phyloP scores from a whole-genome alignment of 2,797 vertebrate genomes.

The Lycodopsis pacificus region DNA sequence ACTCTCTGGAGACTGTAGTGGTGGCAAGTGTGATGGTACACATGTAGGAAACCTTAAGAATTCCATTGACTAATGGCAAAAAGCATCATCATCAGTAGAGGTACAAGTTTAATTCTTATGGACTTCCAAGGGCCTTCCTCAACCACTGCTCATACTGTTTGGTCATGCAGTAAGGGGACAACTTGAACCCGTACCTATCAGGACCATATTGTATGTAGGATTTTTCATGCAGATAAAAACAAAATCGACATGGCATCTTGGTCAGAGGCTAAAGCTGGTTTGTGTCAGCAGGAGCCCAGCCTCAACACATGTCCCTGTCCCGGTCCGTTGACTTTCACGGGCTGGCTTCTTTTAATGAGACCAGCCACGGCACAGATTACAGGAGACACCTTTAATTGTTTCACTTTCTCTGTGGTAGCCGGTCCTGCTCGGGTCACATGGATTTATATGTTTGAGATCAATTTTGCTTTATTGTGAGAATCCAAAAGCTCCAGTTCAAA shows the following conservation, averaged over 20 bases:
- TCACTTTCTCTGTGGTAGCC: constrained; percentile 18
- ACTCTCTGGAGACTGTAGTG: not conserved
- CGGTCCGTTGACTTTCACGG: not conserved
- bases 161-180: not conserved
- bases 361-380: constrained; percentile 40
- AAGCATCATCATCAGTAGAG: not conserved
- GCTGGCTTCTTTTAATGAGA: constrained; percentile 25
- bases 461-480: not conserved
- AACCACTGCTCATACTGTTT: not conserved
- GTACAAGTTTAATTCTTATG: not conserved
- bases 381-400: constrained; percentile 49
- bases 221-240: not conserved
- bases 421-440: constrained; percentile 16
- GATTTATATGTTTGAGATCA: constrained; percentile 12
- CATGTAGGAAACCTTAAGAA: not conserved
- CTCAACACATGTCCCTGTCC: not conserved
- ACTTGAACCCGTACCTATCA: not conserved
- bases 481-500: not conserved
- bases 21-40: not conserved
- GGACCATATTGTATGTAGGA: not conserved
- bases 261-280: constrained; percentile 7
- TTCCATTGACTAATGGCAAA: not conserved
- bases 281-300: constrained; percentile 8
- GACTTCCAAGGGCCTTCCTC: too few species aligned
- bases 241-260: not conserved